These are phyloP conservation scores for Murina feae DNA, from an alignment of 2,113 vertebrate species.

Conservation along the genomic window DNA sequence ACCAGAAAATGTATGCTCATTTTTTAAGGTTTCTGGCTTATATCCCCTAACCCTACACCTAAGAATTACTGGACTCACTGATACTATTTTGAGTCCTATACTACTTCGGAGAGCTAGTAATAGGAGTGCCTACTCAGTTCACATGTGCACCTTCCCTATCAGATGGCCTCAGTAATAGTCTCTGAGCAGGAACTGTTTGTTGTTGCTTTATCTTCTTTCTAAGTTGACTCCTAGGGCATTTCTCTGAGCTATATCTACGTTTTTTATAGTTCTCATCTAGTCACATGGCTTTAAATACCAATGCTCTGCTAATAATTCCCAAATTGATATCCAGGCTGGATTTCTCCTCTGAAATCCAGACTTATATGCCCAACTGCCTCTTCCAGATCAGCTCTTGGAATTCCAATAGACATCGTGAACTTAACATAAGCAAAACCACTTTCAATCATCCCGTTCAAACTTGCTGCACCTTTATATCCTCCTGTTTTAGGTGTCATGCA, in stretches of 20 bases:
- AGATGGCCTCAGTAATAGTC: background rate
- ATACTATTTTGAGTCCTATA: background rate
- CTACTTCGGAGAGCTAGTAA: background rate
- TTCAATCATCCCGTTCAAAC: background rate
- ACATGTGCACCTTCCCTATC: background rate
- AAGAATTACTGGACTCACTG: background rate
- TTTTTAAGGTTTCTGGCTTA: background rate
- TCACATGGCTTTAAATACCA: background rate
- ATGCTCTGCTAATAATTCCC: background rate
- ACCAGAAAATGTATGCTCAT: background rate
- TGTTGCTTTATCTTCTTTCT: background rate
- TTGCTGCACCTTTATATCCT: background rate
- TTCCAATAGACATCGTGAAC: background rate
- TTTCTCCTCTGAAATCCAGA: background rate
- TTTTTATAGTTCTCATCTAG: background rate
- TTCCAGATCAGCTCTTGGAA: background rate
- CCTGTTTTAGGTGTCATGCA: background rate
- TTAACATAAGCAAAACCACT: background rate
- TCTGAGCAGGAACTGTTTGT: background rate
- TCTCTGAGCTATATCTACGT: background rate
- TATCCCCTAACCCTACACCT: background rate
- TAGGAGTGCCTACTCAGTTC: background rate
- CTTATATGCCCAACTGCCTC: background rate
- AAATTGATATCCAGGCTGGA: background rate
- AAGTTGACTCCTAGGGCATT: background rate